These are phyloP conservation scores for Pachycephala philippinensis DNA, from an alignment of 2,113 vertebrate species.

Conservation along the genomic window DNA sequence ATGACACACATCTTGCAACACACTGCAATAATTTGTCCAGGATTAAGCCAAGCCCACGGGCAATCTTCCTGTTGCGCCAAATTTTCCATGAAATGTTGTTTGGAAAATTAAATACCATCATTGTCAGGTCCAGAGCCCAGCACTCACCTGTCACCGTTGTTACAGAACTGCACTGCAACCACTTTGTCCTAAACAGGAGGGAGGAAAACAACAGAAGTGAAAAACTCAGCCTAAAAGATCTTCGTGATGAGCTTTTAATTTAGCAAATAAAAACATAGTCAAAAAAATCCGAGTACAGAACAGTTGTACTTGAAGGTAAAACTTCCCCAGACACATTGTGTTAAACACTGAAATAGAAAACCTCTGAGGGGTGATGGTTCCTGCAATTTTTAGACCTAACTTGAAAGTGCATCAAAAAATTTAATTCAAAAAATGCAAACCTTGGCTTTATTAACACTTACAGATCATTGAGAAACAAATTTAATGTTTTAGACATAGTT, in stretches of 20 bases:
- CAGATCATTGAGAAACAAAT: not conserved
- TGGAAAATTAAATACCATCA: not conserved
- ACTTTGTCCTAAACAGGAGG: slow-evolving; percentile 87
- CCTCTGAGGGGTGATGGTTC: not conserved
- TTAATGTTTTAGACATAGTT: not conserved
- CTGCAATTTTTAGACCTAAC: not conserved
- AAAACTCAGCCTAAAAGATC: not conserved
- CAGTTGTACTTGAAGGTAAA: not conserved
- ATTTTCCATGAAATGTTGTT: not conserved
- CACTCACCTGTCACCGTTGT: slow-evolving; percentile 91
- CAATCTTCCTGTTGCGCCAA: not conserved
- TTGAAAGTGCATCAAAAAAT: not conserved
- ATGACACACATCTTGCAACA: not conserved
- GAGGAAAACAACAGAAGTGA: not conserved
- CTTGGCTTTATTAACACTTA: not conserved
- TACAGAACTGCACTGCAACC: slow-evolving; percentile 95
- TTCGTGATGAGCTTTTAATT: not conserved
- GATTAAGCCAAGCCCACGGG: not conserved
- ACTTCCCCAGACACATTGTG: not conserved
- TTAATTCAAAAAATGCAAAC: not conserved
- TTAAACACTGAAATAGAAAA: not conserved
- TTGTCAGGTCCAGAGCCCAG: not conserved
- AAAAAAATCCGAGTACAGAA: not conserved
- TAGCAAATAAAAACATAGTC: fast-evolving
- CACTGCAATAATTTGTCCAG: not conserved